Conservation (phyloP, 2,797 vertebrate genomes). For the Typhlichthys subterraneus region DNA sequence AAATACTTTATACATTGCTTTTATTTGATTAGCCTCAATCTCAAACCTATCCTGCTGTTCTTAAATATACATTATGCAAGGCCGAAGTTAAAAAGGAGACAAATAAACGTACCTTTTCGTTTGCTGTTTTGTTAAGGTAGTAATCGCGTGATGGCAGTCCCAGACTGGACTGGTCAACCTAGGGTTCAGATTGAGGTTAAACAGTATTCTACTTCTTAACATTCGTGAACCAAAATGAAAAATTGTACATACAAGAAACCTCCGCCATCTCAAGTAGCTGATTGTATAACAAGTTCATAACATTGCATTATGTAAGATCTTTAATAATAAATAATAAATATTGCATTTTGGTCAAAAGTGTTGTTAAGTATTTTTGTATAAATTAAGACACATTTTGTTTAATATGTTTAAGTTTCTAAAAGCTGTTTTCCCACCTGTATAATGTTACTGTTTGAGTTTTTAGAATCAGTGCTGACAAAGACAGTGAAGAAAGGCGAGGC, state of each 20-base stretch:
- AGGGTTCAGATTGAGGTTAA: constrained; percentile 36
- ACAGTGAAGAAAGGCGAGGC: constrained; percentile 92
- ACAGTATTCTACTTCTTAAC: constrained; percentile 8
- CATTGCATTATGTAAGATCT: no score
- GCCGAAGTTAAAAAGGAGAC: background rate
- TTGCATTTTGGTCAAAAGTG: no score
- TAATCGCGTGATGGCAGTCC: constrained; percentile 92
- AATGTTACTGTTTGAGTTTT: constrained; percentile 94
- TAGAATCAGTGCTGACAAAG: constrained; percentile 93
- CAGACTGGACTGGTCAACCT: constrained; percentile 95
- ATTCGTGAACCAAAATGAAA: no score
- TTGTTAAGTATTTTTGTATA: no score
- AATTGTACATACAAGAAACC: no score
- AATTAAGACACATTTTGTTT: background rate
- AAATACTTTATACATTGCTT: no score
- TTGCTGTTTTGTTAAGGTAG: constrained; percentile 96
- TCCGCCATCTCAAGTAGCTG: no score
- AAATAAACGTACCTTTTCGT: constrained; percentile 84
- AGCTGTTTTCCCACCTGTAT: constrained; percentile 84
- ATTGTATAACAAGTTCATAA: no score
- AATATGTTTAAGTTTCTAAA: constrained; percentile 1
- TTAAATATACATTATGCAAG: background rate
- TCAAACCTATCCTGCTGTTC: no score
- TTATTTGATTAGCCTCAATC: no score
- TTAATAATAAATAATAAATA: no score